Percentiles rank a stretch among this genome's conserved stretches.
phyloP scores from a whole-genome alignment of 1,140 invertebrate species.

The Brachionus rotundiformis region DNA sequence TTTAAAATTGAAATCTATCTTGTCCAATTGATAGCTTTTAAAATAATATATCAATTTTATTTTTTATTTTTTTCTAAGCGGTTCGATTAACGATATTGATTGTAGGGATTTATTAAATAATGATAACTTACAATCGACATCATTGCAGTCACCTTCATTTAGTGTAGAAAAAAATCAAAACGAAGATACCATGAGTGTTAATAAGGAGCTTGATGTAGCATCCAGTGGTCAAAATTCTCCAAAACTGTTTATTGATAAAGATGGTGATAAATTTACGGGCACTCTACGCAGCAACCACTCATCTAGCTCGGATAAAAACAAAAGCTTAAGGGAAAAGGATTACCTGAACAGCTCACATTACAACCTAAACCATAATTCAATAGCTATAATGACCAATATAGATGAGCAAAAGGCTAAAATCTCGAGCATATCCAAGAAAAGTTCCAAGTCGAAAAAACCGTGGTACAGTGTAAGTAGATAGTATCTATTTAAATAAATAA shows the following conservation, averaged over 20 bases:
- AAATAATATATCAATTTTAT: too few relatives aligned
- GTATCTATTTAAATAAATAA: not conserved
- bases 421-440: conserved; percentile 15
- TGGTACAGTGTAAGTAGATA: conserved; percentile 52
- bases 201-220: not conserved
- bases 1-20: too few relatives aligned
- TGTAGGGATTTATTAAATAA: not conserved
- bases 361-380: not conserved
- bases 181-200: not conserved
- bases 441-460: conserved; percentile 20
- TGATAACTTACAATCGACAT: not conserved
- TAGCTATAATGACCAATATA: not conserved
- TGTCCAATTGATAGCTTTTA: too few relatives aligned
- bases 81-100: not conserved
- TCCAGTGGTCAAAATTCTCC: not conserved
- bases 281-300: not conserved
- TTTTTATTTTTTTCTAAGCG: not conserved
- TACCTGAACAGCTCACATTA: not conserved
- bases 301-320: not conserved
- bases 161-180: not conserved
- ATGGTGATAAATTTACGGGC: not conserved
- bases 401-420: not conserved
- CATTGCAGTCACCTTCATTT: not conserved
- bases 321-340: not conserved
- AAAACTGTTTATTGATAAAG: not conserved